phyloP scores from a whole-genome alignment of 2,888 invertebrate genomes.

The Xestia xanthographa region DNA sequence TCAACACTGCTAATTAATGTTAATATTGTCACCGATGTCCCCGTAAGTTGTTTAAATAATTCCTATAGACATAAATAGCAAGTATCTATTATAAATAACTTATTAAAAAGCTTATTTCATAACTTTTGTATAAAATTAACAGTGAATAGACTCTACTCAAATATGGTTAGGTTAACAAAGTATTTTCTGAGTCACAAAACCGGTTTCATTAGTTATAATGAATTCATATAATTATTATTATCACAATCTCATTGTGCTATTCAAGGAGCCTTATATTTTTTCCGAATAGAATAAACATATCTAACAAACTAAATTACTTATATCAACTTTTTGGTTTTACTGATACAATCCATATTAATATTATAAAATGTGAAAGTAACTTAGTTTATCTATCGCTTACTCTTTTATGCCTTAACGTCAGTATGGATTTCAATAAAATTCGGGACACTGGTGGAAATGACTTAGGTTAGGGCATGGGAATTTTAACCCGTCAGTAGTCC shows the following conservation, averaged over 20 bases:
- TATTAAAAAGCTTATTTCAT: neutral
- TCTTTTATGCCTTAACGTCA: neutral
- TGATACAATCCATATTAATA: neutral
- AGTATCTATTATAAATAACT: neutral
- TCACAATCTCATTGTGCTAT: constrained; percentile 30
- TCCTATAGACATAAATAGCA: neutral
- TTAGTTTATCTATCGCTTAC: neutral
- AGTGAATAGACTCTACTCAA: neutral
- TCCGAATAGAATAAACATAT: constrained; percentile 18
- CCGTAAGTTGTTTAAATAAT: neutral
- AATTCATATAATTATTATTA: constrained; percentile 43
- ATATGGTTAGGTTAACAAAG: constrained; percentile 23
- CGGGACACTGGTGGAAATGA: neutral
- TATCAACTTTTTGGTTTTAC: neutral
- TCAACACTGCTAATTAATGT: neutral
- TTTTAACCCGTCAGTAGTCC: neutral
- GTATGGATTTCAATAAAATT: neutral
- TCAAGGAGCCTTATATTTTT: constrained; percentile 28
- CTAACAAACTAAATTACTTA: constrained; percentile 4
- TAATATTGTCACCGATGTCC: neutral
- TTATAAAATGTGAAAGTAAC: neutral
- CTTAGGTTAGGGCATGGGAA: neutral
- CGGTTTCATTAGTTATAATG: constrained; percentile 39
- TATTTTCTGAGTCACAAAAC: constrained; percentile 52
- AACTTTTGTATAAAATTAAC: constrained; percentile 7